Evolutionary conservation across 2,888 invertebrate species (phyloP), one percentile per base, ranked within the genome.

Genomic region (Agriopis marginaria): DNA sequence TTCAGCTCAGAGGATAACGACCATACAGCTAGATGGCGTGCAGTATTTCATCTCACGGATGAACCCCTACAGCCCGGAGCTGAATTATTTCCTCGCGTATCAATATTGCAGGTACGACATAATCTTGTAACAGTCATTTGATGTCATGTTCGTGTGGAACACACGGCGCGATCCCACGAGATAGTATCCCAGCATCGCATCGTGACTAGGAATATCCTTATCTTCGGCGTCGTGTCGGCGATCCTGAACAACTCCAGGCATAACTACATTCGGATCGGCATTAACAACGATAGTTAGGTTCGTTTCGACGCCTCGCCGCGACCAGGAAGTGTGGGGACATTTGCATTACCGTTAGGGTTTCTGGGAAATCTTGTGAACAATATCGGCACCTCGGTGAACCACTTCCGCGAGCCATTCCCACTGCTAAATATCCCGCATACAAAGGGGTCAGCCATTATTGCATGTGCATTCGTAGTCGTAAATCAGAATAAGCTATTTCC

Each of bases 41-140:
- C 97, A 97, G 86, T 97, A 97, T 88, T 97, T 97, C 87, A 97
- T 97, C 77, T 97, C 97, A 81, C 95, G 97, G 84, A 97, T 97
- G 97, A 97, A 97, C 89, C 97, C 97, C 11, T 97, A 97, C 90
- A 97, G 97, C 75, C 97, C 97, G 42, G 97, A 97, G 89, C 95
- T 97, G 75, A 98, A 98, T 91, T 98, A 97, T 88, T 97, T 97
- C 94, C 94, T 97, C 84, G 97, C 98, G 59, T 98, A 98, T 90
- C 97, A 98, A 85, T 98, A 98, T 86, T 98, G 98, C 91, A 96
- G 94, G 94, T 94, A 86, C 85, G 86, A 75, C 70, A 64, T 66
- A 59, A 63, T 63, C 45, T 61, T n/a, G 66, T 63, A 72, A 58
- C 78, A 80, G 77, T 71, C 74, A 71, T 75, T 76, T 70, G 61